phyloP scores from a whole-genome alignment of 2,888 invertebrate species.

The Eudasyphora cyanicolor region DNA sequence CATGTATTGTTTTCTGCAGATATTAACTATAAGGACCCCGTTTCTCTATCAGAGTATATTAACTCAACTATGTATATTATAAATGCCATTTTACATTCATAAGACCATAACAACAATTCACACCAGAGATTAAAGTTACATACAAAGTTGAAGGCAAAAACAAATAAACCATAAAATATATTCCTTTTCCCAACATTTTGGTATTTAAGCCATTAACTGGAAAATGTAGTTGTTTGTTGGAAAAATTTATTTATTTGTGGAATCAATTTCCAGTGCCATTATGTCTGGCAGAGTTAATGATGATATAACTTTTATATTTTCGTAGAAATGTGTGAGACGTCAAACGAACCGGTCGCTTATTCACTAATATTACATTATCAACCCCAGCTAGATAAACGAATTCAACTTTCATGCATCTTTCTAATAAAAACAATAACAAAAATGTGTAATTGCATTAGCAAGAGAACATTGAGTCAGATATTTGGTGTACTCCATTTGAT shows the following conservation, averaged over 20 bases:
- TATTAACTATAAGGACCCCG: too few species aligned
- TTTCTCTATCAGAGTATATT: too few species aligned
- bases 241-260: not conserved
- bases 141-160: not conserved
- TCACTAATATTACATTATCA: too few species aligned
- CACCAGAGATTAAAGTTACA: too few species aligned
- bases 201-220: too few species aligned
- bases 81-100: too few species aligned
- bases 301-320: not conserved
- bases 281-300: not conserved
- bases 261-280: conserved; percentile 12
- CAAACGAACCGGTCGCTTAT: not conserved
- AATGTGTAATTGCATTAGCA: not conserved
- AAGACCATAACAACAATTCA: too few species aligned
- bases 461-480: not conserved
- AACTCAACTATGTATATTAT: too few species aligned
- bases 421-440: not conserved
- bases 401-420: too few species aligned
- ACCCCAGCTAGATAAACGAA: not conserved
- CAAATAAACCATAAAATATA: not conserved
- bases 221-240: not conserved
- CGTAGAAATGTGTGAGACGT: not conserved
- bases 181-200: too few species aligned
- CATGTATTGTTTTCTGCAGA: too few species aligned
- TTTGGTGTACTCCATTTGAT: not conserved